Evolutionary conservation across 2,797 vertebrate species (phyloP), one percentile per base, ranked within the genome.

Genomic region (Onychomys torridus): DNA sequence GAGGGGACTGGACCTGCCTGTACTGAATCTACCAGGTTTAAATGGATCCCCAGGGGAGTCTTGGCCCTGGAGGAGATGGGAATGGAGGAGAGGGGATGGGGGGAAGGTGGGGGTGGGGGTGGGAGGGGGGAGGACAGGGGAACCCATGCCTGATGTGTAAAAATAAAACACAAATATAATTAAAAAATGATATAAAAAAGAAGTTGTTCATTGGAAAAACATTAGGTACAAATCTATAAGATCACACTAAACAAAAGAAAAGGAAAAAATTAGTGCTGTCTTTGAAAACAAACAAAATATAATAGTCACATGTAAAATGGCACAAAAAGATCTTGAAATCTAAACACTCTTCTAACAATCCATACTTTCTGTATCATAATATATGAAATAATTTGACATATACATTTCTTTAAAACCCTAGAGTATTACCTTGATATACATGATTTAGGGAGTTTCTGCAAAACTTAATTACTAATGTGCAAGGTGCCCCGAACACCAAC

Each of bases 251-350:
- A 65, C 17, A 29, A 32, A 59, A 37, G 27, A 14, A 25, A 40
- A 32, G 32, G 61, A 2, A 14, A 79, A 94, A 52, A 89, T 63
- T 7, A 65, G 76, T 63, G 5, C 6, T 87, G 29, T 57, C 55
- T 96, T 88, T 92, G 7, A 85, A 93, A 46, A 52, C 59, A 81
- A 10, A 81, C 37, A 86, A 93, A 93, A 94, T 43, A 23, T 57
- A 76, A 65, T 6, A 52, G 3, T 89, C 55, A 75, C 2, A 43
- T 10, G 9, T 34, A 52, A 93, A 93, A 23, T 34, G 6, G 8
- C 73, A 79, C 17, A 96, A 59, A 88, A 78, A 49, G 82, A 49
- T 0, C 27, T 67, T 92, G 17, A 1, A 63, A 83, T 93, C 94
- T 78, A 79, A 89, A 93, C 92, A 9, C 9, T 83, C 13, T 93